A percentile compares a stretch with the other conserved stretches of the same genome.
These are phyloP conservation scores for Pungitius pungitius DNA, from an alignment of 2,113 vertebrate genomes.

Conservation along the genomic window DNA sequence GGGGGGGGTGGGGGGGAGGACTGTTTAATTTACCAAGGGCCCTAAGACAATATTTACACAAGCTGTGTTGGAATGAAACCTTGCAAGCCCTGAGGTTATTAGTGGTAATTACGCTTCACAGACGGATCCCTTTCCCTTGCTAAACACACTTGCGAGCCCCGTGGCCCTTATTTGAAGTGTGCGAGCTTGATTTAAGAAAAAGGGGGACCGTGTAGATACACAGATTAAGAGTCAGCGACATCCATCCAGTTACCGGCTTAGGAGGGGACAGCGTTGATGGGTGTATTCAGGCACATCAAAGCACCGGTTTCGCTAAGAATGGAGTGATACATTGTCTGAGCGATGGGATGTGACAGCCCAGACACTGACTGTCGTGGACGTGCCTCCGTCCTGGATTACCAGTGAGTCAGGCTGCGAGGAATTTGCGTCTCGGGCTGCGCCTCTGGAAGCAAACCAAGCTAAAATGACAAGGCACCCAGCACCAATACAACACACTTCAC, in stretches of 20 bases:
- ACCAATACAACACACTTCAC: conserved; percentile 30
- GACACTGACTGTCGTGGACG: conserved; percentile 65
- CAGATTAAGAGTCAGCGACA: conserved; percentile 66
- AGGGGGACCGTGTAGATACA: conserved; percentile 60
- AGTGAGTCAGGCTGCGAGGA: conserved; percentile 57
- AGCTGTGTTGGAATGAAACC: conserved; percentile 67
- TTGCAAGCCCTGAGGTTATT: conserved; percentile 69
- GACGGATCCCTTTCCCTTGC: conserved; percentile 66
- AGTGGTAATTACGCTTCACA: conserved; percentile 71
- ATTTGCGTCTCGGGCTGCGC: conserved; percentile 37
- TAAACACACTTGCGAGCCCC: conserved; percentile 56
- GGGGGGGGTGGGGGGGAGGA: no score
- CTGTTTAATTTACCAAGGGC: conserved; percentile 68
- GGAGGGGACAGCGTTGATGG: conserved; percentile 55
- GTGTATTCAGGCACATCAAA: conserved; percentile 70
- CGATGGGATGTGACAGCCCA: conserved; percentile 67
- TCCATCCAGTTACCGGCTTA: conserved; percentile 64
- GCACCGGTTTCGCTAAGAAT: conserved; percentile 59
- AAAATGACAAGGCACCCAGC: conserved; percentile 49
- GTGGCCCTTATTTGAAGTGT: conserved; percentile 59
- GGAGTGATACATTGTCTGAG: conserved; percentile 68
- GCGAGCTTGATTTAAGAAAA: conserved; percentile 55
- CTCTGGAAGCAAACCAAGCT: conserved; percentile 59
- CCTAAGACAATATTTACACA: conserved; percentile 77
- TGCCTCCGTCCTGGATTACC: conserved; percentile 66